A percentile compares a stretch with the other conserved stretches of the same genome.
Conservation (phyloP, 1,140 invertebrate genomes). For the Euwallacea similis region DNA sequence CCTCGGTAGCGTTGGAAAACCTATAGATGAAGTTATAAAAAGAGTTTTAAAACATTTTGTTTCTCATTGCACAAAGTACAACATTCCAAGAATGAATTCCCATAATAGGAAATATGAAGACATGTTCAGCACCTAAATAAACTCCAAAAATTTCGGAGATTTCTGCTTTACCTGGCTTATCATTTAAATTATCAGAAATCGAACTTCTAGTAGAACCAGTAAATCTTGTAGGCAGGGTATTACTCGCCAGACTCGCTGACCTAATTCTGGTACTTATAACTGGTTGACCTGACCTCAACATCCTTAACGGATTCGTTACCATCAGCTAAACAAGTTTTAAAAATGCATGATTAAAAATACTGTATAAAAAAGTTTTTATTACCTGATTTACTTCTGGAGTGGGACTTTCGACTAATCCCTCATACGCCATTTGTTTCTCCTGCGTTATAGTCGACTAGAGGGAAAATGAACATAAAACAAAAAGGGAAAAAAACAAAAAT, state of each 20-base stretch:
- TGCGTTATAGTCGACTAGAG: constrained; percentile 73
- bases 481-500: constrained; percentile 51
- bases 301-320: constrained; percentile 68
- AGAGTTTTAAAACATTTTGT: not conserved
- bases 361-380: constrained; percentile 12
- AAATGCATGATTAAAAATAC: constrained; percentile 19
- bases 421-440: constrained; percentile 88
- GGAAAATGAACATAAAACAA: constrained; percentile 50
- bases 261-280: constrained; percentile 56
- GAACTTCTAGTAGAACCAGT: constrained; percentile 42
- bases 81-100: too few species aligned
- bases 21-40: not conserved
- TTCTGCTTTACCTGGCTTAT: constrained; percentile 40
- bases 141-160: too few species aligned
- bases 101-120: too few species aligned
- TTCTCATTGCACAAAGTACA: not conserved
- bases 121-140: too few species aligned
- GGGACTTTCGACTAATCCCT: constrained; percentile 78
- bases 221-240: constrained; percentile 39
- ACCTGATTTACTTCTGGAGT: constrained; percentile 48
- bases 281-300: constrained; percentile 68
- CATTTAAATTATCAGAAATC: constrained; percentile 46
- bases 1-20: constrained; percentile 28
- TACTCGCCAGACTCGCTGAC: constrained; percentile 47
- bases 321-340: constrained; percentile 42